These are phyloP conservation scores for Lophius piscatorius DNA, from an alignment of 2,113 vertebrate species.

Conservation along the genomic window DNA sequence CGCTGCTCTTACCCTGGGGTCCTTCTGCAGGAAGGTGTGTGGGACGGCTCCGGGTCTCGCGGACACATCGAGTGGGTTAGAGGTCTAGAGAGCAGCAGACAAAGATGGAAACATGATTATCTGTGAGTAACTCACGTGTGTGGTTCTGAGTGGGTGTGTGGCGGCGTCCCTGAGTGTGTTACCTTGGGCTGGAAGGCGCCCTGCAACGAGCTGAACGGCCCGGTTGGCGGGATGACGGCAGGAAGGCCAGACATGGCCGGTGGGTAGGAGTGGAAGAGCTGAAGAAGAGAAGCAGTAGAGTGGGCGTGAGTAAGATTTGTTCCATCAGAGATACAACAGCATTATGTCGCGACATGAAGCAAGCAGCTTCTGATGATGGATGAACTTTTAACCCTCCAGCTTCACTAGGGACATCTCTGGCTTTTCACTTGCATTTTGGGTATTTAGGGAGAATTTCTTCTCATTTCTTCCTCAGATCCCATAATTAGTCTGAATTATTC, in stretches of 20 bases:
- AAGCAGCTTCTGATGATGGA: too few species aligned
- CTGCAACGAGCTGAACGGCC: constrained; percentile 95
- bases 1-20: constrained; percentile 88
- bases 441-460: too few species aligned
- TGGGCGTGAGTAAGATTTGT: constrained; percentile 24
- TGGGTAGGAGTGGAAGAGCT: constrained; percentile 98
- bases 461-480: too few species aligned
- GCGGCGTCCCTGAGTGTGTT: constrained; percentile 34
- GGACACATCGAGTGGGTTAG: constrained; percentile 94
- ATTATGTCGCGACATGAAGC: too few species aligned
- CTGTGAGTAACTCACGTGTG: constrained; percentile 12
- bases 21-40: constrained; percentile 95
- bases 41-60: constrained; percentile 92
- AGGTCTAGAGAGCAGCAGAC: constrained; percentile 84
- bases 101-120: constrained; percentile 26
- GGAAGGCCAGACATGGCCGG: constrained; percentile 94
- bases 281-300: constrained; percentile 34
- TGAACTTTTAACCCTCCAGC: too few species aligned
- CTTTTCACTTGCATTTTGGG: too few species aligned
- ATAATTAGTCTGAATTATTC: too few species aligned
- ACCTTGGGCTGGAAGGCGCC: constrained; percentile 99
- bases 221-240: constrained; percentile 95
- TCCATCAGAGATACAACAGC: too few species aligned
- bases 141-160: neutral
- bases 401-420: too few species aligned